Conservation (phyloP, 2,797 vertebrate species). For the Manis pentadactyla region DNA sequence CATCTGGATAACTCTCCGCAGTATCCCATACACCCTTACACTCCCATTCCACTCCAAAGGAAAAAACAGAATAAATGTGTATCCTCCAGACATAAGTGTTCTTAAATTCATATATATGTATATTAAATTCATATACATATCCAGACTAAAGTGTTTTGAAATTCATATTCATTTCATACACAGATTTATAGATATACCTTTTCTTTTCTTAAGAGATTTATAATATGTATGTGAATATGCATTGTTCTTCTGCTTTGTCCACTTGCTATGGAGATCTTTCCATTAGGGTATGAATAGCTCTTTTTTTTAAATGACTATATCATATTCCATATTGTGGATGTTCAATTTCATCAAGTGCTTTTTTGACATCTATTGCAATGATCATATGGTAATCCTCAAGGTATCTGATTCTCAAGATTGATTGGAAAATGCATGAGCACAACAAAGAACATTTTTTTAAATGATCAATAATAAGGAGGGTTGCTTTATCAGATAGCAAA, state of each 20-base stretch:
- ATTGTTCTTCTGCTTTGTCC: neutral
- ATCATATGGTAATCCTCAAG: neutral
- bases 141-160: too few relatives aligned
- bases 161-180: neutral
- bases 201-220: neutral
- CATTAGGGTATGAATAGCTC: neutral
- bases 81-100: neutral
- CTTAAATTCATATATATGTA: too few relatives aligned
- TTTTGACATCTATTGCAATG: conserved; percentile 5
- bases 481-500: neutral
- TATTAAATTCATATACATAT: neutral
- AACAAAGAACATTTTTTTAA: neutral
- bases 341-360: neutral
- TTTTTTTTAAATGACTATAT: neutral
- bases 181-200: neutral
- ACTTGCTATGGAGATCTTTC: neutral
- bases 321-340: neutral
- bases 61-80: neutral
- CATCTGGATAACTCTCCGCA: neutral
- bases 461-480: neutral
- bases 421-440: neutral
- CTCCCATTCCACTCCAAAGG: neutral
- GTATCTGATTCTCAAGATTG: conserved; percentile 1
- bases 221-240: neutral
- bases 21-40: neutral